Conservation (phyloP, 2,797 vertebrate genomes). For the Peromyscus eremicus region DNA sequence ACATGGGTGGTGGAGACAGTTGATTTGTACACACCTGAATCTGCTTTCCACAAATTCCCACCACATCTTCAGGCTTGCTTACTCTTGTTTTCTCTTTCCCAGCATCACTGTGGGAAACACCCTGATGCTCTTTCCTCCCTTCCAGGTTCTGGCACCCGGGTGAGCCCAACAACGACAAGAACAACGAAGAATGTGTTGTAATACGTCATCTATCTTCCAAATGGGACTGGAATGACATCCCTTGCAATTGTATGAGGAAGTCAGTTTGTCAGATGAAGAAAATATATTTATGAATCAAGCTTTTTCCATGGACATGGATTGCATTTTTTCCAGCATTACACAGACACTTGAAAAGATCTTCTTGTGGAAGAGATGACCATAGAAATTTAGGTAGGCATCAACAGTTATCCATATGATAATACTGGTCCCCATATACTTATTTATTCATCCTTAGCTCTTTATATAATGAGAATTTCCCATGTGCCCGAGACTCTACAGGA, state of each 20-base stretch:
- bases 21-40: neutral
- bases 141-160: too few species aligned
- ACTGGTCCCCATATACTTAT: neutral
- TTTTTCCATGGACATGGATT: neutral
- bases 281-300: conserved; percentile 55
- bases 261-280: conserved; percentile 68
- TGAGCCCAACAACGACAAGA: neutral
- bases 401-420: neutral
- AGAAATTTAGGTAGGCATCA: neutral
- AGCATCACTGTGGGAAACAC: too few species aligned
- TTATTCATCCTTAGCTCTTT: neutral
- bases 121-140: too few species aligned
- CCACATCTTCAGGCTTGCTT: too few species aligned
- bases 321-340: neutral
- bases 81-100: too few species aligned
- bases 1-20: neutral
- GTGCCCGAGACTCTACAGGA: neutral
- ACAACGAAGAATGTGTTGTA: accelerated
- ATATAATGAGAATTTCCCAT: neutral
- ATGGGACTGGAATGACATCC: conserved; percentile 49
- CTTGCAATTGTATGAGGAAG: accelerated
- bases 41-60: neutral
- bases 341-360: neutral
- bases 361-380: neutral
- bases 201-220: accelerated